Evolutionary conservation across 2,888 invertebrate genomes (phyloP).

Genomic region (Cephus rjabovi): DNA sequence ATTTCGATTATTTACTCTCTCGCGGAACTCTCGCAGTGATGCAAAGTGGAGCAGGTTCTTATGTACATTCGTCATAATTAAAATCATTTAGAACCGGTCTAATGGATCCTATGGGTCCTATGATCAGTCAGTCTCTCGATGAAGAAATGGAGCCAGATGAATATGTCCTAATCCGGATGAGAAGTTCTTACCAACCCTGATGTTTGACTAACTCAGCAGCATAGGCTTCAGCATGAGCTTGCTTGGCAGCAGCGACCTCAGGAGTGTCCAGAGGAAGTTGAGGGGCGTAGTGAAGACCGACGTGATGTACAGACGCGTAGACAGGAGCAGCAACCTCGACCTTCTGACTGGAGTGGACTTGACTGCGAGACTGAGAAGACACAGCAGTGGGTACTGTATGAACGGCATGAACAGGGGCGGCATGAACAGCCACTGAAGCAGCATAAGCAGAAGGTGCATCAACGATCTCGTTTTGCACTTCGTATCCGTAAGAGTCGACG

Average conservation of each 20-base stretch:
- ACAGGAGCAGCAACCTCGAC: constrained; percentile 5
- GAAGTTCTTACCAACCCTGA: constrained; percentile 16
- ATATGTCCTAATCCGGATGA: neutral
- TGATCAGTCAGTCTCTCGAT: constrained; percentile 3
- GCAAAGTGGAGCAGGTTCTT: neutral
- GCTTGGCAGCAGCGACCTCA: constrained; percentile 20
- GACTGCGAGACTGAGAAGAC: constrained; percentile 41
- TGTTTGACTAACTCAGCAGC: constrained; percentile 18
- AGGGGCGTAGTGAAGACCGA: constrained; percentile 4
- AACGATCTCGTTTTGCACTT: constrained; percentile 11
- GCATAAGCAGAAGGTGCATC: constrained; percentile 3
- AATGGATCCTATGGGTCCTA: neutral
- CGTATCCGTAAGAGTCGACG: constrained; percentile 13
- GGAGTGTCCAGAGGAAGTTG: constrained; percentile 9
- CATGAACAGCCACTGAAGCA: constrained; percentile 31
- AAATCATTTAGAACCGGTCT: neutral
- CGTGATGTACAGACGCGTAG: constrained; percentile 6
- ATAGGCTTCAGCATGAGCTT: constrained; percentile 19
- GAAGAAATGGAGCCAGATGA: neutral
- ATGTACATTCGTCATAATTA: neutral
- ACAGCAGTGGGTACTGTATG: constrained; percentile 54
- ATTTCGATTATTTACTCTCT: constrained; percentile 1
- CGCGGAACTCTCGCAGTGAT: constrained; percentile 14
- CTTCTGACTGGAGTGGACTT: constrained; percentile 12
- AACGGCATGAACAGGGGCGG: constrained; percentile 28